Evolutionary conservation across 2,888 invertebrate genomes (phyloP).

Genomic region (Drosophila peninsularis): DNA sequence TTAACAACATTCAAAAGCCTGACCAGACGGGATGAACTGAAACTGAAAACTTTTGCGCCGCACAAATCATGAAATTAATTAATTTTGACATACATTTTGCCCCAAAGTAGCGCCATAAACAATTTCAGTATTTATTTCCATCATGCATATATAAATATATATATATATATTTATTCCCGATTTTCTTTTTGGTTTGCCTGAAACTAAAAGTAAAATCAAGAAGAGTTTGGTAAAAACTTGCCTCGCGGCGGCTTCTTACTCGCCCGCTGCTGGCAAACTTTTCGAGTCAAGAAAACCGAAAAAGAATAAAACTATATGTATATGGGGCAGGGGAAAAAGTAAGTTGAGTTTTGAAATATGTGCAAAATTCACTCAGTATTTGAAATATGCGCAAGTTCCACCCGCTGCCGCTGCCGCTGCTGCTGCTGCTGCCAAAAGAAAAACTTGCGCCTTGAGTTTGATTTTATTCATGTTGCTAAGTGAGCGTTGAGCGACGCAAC

Average conservation of each 20-base stretch:
- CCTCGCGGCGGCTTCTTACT: conserved; percentile 16
- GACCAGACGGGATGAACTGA: conserved; percentile 46
- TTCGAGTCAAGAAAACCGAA: conserved; percentile 33
- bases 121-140: conserved; percentile 59
- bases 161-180: not conserved
- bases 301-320: conserved; percentile 9
- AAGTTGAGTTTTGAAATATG: conserved; percentile 80
- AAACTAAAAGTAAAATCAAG: conserved; percentile 76
- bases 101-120: conserved; percentile 71
- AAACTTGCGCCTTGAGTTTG: conserved; percentile 75
- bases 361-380: conserved; percentile 80
- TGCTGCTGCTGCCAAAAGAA: conserved; percentile 59
- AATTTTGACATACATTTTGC: conserved; percentile 84
- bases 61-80: conserved; percentile 85
- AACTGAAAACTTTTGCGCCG: conserved; percentile 46
- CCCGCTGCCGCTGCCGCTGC: conserved; percentile 47
- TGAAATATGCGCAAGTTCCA: conserved; percentile 72
- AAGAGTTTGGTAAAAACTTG: conserved; percentile 50
- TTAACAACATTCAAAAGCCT: conserved; percentile 63
- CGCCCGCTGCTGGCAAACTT: conserved; percentile 47
- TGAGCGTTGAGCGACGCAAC: conserved; percentile 71
- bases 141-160: conserved; percentile 6
- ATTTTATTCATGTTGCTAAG: conserved; percentile 79
- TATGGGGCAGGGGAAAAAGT: not conserved
- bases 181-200: conserved; percentile 14